These are phyloP conservation scores for Aphidius gifuensis DNA, from an alignment of 1,140 invertebrate genomes.

Conservation along the genomic window DNA sequence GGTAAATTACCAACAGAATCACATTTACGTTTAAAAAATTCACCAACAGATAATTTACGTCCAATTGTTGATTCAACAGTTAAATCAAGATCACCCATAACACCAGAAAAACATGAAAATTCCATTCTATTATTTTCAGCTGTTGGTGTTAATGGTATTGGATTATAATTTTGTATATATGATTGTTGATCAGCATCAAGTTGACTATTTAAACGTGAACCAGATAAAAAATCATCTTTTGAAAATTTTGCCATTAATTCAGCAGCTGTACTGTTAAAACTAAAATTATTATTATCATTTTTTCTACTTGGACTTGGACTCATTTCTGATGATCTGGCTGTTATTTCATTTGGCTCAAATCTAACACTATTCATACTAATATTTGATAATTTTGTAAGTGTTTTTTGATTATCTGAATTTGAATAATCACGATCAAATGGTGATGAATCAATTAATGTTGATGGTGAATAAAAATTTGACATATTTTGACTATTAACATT, in stretches of 20 bases:
- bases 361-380: conserved; percentile 27
- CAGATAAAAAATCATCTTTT: conserved; percentile 43
- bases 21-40: conserved; percentile 46
- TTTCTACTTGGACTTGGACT: conserved; percentile 28
- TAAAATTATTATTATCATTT: conserved; percentile 26
- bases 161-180: conserved; percentile 31
- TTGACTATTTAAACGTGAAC: conserved; percentile 36
- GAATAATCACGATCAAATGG: background rate
- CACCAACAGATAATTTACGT: conserved; percentile 39
- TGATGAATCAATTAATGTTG: conserved; percentile 19
- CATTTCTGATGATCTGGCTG: conserved; percentile 41
- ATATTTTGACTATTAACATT: conserved; percentile 26
- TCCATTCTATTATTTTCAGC: conserved; percentile 36
- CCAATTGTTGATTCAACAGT: conserved; percentile 39
- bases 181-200: conserved; percentile 40
- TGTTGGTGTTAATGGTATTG: background rate
- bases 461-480: conserved; percentile 19
- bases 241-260: conserved; percentile 40
- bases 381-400: conserved; percentile 1
- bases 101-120: conserved; percentile 44
- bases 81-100: conserved; percentile 43
- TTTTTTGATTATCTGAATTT: background rate
- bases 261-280: conserved; percentile 33
- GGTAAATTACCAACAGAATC: conserved; percentile 34
- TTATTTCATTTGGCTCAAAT: conserved; percentile 47